These are phyloP conservation scores for Hydroisotoma schaefferi DNA, from an alignment of 2,888 invertebrate species.

Conservation along the genomic window DNA sequence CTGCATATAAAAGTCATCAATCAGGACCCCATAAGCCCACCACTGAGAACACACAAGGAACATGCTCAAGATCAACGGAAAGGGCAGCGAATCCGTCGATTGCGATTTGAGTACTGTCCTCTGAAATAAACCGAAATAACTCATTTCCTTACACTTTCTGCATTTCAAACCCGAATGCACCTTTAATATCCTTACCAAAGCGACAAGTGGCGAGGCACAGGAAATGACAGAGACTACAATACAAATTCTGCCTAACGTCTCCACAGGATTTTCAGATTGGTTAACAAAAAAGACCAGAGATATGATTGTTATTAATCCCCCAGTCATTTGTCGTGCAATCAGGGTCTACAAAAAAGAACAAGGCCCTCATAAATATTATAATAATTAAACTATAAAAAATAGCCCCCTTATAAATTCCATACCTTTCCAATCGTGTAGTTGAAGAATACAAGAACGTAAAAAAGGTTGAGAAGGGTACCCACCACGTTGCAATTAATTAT, in stretches of 20 bases:
- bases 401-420: not conserved
- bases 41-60: slow-evolving; percentile 73
- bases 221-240: slow-evolving; percentile 51
- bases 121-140: slow-evolving; percentile 55
- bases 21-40: slow-evolving; percentile 74
- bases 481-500: slow-evolving; percentile 40
- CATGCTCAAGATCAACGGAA: slow-evolving; percentile 80
- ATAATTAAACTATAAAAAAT: not conserved
- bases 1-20: slow-evolving; percentile 70
- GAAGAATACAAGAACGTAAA: slow-evolving; percentile 41
- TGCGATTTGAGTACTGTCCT: slow-evolving; percentile 71
- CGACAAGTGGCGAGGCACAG: slow-evolving; percentile 53
- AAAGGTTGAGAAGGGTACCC: slow-evolving; percentile 40
- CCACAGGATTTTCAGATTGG: not conserved
- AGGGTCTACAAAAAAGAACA: slow-evolving; percentile 25
- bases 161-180: slow-evolving; percentile 25
- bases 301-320: not conserved
- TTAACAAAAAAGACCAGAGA: not conserved
- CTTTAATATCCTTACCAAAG: slow-evolving; percentile 49
- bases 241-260: slow-evolving; percentile 50
- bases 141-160: slow-evolving; percentile 12
- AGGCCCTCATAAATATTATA: not conserved
- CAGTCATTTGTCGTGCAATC: slow-evolving; percentile 33
- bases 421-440: slow-evolving; percentile 35
- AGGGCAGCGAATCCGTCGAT: slow-evolving; percentile 81